Evolutionary conservation across 2,113 vertebrate genomes (phyloP).

Genomic region (Probosciger aterrimus): DNA sequence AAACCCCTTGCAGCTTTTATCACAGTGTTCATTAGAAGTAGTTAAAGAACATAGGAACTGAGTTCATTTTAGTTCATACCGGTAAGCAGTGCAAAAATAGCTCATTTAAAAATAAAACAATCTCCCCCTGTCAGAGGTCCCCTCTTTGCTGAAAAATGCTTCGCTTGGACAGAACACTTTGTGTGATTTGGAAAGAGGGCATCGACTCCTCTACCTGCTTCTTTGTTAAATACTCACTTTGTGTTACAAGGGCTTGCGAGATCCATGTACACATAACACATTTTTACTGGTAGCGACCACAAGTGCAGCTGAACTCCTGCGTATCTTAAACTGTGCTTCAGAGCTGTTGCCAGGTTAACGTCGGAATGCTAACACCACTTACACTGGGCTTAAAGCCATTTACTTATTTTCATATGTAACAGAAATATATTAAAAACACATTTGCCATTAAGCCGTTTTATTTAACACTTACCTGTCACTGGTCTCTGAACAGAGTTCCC

Average conservation of each 20-base stretch:
- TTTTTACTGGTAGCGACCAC: background rate
- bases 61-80: slow-evolving; percentile 45
- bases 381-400: background rate
- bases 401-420: background rate
- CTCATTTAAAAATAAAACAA: slow-evolving; percentile 16
- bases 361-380: background rate
- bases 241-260: background rate
- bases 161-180: background rate
- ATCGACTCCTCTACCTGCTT: background rate
- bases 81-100: slow-evolving; percentile 37
- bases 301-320: background rate
- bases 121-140: background rate
- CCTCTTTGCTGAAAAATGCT: background rate
- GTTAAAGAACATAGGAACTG: slow-evolving; percentile 1
- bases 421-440: background rate
- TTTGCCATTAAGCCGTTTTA: background rate
- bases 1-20: slow-evolving; percentile 31
- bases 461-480: slow-evolving; percentile 28
- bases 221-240: background rate
- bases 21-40: slow-evolving; percentile 52
- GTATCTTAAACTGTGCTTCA: background rate
- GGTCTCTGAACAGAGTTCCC: background rate
- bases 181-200: background rate
- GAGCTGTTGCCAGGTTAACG: background rate
- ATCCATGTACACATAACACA: background rate